Conservation (phyloP, 1,140 invertebrate genomes). For the Drosophila prosaltans region DNA sequence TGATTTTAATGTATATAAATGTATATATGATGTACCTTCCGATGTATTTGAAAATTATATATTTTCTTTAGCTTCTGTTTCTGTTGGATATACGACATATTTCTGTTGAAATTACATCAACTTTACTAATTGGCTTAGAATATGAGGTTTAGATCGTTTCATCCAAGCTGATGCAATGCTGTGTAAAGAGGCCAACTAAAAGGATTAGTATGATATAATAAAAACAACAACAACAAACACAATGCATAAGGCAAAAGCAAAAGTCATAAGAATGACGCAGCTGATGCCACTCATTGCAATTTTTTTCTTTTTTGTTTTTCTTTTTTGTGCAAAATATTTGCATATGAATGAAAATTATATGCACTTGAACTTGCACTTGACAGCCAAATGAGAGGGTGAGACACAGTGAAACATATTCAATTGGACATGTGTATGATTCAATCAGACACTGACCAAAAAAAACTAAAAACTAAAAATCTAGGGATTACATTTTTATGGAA, state of each 20-base stretch:
- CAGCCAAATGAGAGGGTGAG: conserved; percentile 45
- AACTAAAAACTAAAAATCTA: background rate
- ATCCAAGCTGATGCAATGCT: conserved; percentile 8
- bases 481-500: no score
- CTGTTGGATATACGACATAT: background rate
- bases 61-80: conserved; percentile 1
- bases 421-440: background rate
- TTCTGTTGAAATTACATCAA: background rate
- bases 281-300: conserved; percentile 32
- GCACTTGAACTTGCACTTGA: conserved; percentile 75
- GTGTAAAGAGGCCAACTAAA: background rate
- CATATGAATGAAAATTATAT: conserved; percentile 25
- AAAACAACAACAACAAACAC: background rate
- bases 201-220: conserved; percentile 10
- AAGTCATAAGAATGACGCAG: conserved; percentile 18
- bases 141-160: background rate
- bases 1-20: background rate
- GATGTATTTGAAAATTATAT: background rate
- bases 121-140: conserved; percentile 1
- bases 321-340: background rate
- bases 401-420: background rate
- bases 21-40: background rate
- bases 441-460: no score
- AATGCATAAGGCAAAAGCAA: conserved; percentile 2
- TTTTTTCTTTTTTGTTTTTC: conserved; percentile 6